Percentiles rank a stretch among this genome's conserved stretches.
phyloP scores from a whole-genome alignment of 2,888 invertebrate species.

The Tribolium freemani region DNA sequence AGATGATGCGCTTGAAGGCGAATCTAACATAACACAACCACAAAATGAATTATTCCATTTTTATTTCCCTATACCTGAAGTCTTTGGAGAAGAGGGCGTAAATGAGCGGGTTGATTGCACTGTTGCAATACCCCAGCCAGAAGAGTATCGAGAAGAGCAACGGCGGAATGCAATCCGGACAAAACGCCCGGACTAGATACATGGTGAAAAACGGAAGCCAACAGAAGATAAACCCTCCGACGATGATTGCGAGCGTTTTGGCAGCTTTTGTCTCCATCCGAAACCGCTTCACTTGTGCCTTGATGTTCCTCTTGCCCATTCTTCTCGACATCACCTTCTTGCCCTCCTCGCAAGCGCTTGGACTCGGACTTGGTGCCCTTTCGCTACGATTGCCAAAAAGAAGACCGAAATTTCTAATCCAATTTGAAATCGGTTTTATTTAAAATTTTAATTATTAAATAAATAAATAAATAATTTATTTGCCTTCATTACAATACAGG shows the following conservation, averaged over 20 bases:
- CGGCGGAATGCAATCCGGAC: slow-evolving; percentile 86
- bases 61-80: slow-evolving; percentile 73
- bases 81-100: slow-evolving; percentile 96
- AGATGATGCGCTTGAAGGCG: slow-evolving; percentile 93
- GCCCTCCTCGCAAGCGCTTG: slow-evolving; percentile 61
- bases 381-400: slow-evolving; percentile 52
- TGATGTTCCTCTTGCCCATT: slow-evolving; percentile 92
- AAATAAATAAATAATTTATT: too few relatives aligned
- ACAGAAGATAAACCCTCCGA: slow-evolving; percentile 96
- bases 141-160: slow-evolving; percentile 92
- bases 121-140: slow-evolving; percentile 98
- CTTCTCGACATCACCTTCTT: slow-evolving; percentile 71
- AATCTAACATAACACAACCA: slow-evolving; percentile 64
- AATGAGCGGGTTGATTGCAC: slow-evolving; percentile 95
- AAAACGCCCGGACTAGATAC: slow-evolving; percentile 91
- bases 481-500: too few relatives aligned
- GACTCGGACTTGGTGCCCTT: slow-evolving; percentile 66
- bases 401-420: too few relatives aligned
- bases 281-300: slow-evolving; percentile 91
- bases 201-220: slow-evolving; percentile 98
- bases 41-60: too few relatives aligned
- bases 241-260: slow-evolving; percentile 96
- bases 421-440: too few relatives aligned
- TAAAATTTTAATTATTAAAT: too few relatives aligned
- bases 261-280: slow-evolving; percentile 97